Evolutionary conservation across 2,113 vertebrate species (phyloP).

Genomic region (Platanista minor): DNA sequence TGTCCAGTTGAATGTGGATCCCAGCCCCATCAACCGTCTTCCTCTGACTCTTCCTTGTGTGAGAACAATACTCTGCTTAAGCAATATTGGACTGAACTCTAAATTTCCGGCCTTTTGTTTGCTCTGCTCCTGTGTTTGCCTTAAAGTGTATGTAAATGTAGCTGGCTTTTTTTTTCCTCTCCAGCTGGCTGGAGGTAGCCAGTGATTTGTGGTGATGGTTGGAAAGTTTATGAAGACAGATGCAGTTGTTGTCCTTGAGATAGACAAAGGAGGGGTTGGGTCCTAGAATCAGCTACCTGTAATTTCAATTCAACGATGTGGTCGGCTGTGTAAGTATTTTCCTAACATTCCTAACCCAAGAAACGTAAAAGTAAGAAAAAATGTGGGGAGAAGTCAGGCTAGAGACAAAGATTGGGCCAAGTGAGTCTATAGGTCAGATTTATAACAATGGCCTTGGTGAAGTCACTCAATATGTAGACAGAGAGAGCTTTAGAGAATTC

Average conservation of each 20-base stretch:
- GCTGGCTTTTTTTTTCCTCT: neutral
- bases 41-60: slow-evolving; percentile 17
- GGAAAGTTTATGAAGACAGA: neutral
- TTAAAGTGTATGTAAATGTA: neutral
- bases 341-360: neutral
- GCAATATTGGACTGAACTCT: neutral
- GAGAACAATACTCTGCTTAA: slow-evolving; percentile 32
- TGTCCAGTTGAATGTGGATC: slow-evolving; percentile 26
- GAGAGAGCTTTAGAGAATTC: neutral
- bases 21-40: neutral
- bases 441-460: neutral
- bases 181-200: neutral
- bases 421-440: neutral
- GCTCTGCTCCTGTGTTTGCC: neutral
- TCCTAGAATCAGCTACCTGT: neutral
- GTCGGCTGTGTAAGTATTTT: neutral
- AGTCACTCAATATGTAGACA: neutral
- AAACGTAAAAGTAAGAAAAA: neutral
- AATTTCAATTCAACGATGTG: neutral
- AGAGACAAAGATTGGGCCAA: neutral
- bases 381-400: neutral
- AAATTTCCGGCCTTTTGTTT: slow-evolving; percentile 41
- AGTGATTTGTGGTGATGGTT: neutral
- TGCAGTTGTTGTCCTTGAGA: neutral
- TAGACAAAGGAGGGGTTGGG: neutral